phyloP scores from a whole-genome alignment of 2,797 vertebrate species.

The Liasis olivaceus region DNA sequence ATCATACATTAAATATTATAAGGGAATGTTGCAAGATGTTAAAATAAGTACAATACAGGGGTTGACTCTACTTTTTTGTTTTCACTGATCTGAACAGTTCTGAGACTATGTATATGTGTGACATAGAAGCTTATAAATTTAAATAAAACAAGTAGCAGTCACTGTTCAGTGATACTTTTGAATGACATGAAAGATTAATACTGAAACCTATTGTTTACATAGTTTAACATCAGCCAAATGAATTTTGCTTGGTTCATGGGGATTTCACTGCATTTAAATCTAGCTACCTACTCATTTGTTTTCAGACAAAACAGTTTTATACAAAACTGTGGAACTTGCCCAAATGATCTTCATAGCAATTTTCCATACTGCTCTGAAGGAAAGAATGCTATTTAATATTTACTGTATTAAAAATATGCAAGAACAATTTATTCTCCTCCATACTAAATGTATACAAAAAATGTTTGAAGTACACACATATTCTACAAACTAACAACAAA shows the following conservation, averaged over 20 bases:
- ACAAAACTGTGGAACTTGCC: background rate
- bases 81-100: background rate
- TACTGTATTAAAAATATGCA: background rate
- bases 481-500: background rate
- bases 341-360: background rate
- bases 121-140: background rate
- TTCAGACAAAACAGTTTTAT: background rate
- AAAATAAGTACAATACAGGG: background rate
- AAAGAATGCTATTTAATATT: background rate
- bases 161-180: background rate
- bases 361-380: background rate
- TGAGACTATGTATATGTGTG: background rate
- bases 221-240: background rate
- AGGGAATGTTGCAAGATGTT: background rate
- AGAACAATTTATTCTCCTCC: background rate
- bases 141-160: background rate
- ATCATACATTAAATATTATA: slow-evolving; percentile 82
- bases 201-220: no score
- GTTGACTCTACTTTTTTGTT: background rate
- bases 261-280: background rate
- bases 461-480: background rate
- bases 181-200: background rate
- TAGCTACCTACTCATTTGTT: no score
- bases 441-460: background rate
- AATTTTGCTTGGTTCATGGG: background rate